Evolutionary conservation across 2,888 invertebrate species (phyloP).

Genomic region (Horisme vitalbata): DNA sequence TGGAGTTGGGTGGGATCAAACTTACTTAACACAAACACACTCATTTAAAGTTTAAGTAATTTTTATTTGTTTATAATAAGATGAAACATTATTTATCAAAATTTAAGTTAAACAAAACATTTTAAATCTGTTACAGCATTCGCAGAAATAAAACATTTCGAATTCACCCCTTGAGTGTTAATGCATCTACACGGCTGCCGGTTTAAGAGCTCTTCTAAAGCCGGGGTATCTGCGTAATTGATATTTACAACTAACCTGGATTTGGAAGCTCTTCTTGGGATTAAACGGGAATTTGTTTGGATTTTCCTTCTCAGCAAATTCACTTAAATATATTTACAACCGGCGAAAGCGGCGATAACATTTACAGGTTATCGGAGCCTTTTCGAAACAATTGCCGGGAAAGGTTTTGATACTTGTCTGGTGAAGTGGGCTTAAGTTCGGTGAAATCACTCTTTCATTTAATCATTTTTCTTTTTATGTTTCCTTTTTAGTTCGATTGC

Average conservation of each 20-base stretch:
- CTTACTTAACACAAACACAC: too few relatives aligned
- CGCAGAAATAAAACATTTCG: constrained; percentile 34
- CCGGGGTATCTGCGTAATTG: constrained; percentile 78
- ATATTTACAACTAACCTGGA: constrained; percentile 82
- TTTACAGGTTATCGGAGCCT: constrained; percentile 50
- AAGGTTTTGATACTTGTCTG: constrained; percentile 17
- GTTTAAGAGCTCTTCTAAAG: constrained; percentile 52
- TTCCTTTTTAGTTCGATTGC: background rate
- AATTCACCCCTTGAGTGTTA: constrained; percentile 45
- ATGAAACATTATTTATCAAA: too few relatives aligned
- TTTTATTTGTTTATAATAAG: too few relatives aligned
- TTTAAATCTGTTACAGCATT: constrained; percentile 16
- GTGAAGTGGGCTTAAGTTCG: constrained; percentile 11
- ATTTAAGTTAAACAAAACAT: background rate
- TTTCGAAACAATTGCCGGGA: constrained; percentile 29
- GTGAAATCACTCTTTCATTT: background rate
- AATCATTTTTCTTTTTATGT: too few relatives aligned
- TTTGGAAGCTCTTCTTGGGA: constrained; percentile 68
- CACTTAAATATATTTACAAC: constrained; percentile 73
- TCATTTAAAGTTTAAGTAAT: too few relatives aligned
- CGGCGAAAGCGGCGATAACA: constrained; percentile 49
- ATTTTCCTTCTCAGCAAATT: constrained; percentile 67
- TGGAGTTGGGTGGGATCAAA: too few relatives aligned
- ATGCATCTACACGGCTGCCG: constrained; percentile 34
- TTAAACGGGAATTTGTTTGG: constrained; percentile 75